phyloP scores from a whole-genome alignment of 1,140 invertebrate genomes.

The Nylanderia fulva region DNA sequence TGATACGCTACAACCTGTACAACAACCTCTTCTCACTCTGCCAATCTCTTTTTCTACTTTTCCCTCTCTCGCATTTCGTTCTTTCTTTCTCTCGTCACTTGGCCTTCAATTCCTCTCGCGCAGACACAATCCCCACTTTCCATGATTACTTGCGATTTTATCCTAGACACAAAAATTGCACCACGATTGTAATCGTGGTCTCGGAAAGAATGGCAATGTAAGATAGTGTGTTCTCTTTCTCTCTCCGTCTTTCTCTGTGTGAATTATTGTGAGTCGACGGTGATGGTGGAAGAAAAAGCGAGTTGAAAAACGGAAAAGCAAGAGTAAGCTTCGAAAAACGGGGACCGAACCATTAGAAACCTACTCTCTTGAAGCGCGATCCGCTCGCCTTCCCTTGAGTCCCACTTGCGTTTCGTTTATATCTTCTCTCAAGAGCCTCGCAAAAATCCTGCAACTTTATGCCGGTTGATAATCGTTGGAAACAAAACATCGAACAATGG shows the following conservation, averaged over 20 bases:
- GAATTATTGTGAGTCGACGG: slow-evolving; percentile 15
- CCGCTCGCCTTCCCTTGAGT: neutral
- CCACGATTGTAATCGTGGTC: slow-evolving; percentile 38
- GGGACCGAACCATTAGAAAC: slow-evolving; percentile 48
- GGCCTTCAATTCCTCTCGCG: slow-evolving; percentile 40
- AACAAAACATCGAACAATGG: neutral
- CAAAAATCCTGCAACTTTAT: slow-evolving; percentile 20
- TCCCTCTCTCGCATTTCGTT: slow-evolving; percentile 33
- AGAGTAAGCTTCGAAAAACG: neutral
- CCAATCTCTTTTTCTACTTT: slow-evolving; percentile 9
- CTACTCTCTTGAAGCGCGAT: slow-evolving; percentile 22
- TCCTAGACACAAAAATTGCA: slow-evolving; percentile 67
- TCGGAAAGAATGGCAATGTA: slow-evolving; percentile 69
- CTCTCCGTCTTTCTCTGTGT: slow-evolving; percentile 38
- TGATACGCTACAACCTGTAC: slow-evolving; percentile 72
- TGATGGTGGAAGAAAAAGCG: slow-evolving; percentile 34
- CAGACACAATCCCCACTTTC: slow-evolving; percentile 67
- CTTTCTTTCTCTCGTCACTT: slow-evolving; percentile 48
- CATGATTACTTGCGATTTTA: slow-evolving; percentile 80
- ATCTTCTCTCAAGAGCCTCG: neutral
- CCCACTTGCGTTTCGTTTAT: neutral
- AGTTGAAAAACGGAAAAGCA: slow-evolving; percentile 6
- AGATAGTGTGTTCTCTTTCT: slow-evolving; percentile 60
- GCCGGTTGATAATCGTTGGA: neutral
- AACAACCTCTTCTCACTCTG: slow-evolving; percentile 35